Conservation (phyloP, 2,797 vertebrate genomes). For the Amphiprion clarkii region DNA sequence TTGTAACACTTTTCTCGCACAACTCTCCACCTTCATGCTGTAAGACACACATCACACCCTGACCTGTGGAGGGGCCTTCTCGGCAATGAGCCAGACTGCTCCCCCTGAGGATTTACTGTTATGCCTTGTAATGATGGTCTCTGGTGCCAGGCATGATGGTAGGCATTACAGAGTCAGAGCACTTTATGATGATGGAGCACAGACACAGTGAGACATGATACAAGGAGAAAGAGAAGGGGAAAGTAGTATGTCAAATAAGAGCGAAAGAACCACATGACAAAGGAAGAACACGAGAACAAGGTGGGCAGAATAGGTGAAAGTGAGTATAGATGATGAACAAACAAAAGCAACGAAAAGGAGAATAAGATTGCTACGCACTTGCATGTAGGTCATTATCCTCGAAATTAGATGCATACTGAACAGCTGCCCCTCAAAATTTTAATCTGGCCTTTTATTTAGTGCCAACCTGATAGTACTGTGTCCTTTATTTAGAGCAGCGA, state of each 20-base stretch:
- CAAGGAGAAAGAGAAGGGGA: slow-evolving; percentile 2
- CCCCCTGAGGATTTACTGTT: slow-evolving; percentile 31
- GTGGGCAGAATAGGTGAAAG: not conserved
- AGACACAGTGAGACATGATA: slow-evolving; percentile 28
- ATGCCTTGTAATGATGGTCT: slow-evolving; percentile 35
- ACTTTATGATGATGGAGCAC: slow-evolving; percentile 35
- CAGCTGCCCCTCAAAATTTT: too few species aligned
- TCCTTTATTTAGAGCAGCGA: too few species aligned
- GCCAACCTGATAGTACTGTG: too few species aligned
- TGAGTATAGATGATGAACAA: too few species aligned
- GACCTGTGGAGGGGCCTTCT: slow-evolving; percentile 28
- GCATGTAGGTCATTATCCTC: too few species aligned
- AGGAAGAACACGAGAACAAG: not conserved
- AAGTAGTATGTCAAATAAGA: slow-evolving; percentile 11
- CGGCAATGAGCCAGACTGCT: slow-evolving; percentile 11
- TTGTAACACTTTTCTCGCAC: not conserved
- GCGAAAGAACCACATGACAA: not conserved
- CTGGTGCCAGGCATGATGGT: slow-evolving; percentile 38
- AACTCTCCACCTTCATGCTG: slow-evolving; percentile 7
- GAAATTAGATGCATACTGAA: too few species aligned
- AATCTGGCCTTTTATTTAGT: too few species aligned
- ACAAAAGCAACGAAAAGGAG: too few species aligned
- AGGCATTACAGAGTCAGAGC: slow-evolving; percentile 31
- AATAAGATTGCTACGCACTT: too few species aligned
- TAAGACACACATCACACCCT: slow-evolving; percentile 27